Evolutionary conservation across 2,888 invertebrate genomes (phyloP), one percentile per base, ranked within the genome.

Genomic region (Oligia strigilis): DNA sequence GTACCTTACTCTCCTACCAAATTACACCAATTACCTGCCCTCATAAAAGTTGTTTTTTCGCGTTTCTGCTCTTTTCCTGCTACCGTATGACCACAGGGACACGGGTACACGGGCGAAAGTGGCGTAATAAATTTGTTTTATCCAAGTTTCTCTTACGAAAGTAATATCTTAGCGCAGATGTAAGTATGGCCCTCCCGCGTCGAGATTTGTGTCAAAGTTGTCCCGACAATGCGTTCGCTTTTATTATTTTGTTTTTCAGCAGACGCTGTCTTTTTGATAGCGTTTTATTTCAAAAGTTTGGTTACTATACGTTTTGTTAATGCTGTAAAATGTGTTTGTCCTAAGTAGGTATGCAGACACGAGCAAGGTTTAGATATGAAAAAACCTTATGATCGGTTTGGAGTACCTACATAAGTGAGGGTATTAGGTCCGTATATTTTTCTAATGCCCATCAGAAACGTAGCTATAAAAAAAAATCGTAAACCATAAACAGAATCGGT

Each of bases 81-180:
- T 75, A 62, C 55, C 23, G 5, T 72, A 64, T 46, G 69, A 80
- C 80, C 60, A 43, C 65, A 73, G 65, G 66, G 58, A 77, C 71
- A 14, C 55, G 23, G 73, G 73, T 60, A 77, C 60, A 74, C 36
- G 52, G 55, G 4, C 64, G 60, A 72, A 86, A 86, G 75, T 72
- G 60, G 62, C 65, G 77, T 87, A 88, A 91, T 91, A 91, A 92
- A 91, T 90, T 90, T 86, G 83, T 84, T 90, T 85, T 75, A 84
- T 78, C 77, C 78, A 75, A 81, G 86, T 86, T 87, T 88, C 88
- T 88, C 88, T 91, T 93, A 92, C 92, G 92, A 93, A 92, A 91
- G 92, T 90, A 91, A 91, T 93, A 92, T 92, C 85, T 91, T 90
- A 89, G 86, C 89, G 83, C 84, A 85, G 87, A 90, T 88, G 90